Evolutionary conservation across 2,113 vertebrate species (phyloP).

Genomic region (Reinhardtius hippoglossoides): DNA sequence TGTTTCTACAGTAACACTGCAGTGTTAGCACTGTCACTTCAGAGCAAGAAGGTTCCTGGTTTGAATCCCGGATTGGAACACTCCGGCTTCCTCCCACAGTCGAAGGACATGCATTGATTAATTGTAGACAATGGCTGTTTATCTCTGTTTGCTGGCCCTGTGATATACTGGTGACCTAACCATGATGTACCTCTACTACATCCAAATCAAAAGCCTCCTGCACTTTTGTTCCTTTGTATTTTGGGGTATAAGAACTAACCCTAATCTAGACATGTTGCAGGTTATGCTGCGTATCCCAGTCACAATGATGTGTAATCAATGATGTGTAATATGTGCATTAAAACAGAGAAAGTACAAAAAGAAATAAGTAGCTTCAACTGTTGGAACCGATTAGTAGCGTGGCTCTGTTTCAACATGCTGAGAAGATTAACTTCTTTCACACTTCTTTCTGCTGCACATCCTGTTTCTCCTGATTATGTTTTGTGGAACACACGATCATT

Average conservation of each 20-base stretch:
- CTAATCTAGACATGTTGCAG: background rate
- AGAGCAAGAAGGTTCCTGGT: no score
- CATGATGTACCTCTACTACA: no score
- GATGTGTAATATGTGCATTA: background rate
- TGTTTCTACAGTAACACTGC: no score
- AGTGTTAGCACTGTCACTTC: no score
- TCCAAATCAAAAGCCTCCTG: background rate
- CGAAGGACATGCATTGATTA: no score
- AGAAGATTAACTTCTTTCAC: slow-evolving; percentile 9
- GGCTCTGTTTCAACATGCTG: background rate
- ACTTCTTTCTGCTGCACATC: background rate
- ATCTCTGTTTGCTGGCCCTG: no score
- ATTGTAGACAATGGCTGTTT: no score
- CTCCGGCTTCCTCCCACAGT: no score
- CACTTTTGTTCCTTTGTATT: background rate
- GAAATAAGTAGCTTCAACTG: background rate
- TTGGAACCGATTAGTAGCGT: slow-evolving; percentile 8
- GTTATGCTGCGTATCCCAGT: background rate
- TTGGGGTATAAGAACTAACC: no score
- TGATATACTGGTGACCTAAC: no score
- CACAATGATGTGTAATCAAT: background rate
- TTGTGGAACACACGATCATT: slow-evolving; percentile 11
- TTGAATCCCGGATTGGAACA: no score
- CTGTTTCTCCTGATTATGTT: slow-evolving; percentile 19
- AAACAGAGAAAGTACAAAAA: background rate